phyloP scores from a whole-genome alignment of 2,888 invertebrate species.

The Drepana falcataria region DNA sequence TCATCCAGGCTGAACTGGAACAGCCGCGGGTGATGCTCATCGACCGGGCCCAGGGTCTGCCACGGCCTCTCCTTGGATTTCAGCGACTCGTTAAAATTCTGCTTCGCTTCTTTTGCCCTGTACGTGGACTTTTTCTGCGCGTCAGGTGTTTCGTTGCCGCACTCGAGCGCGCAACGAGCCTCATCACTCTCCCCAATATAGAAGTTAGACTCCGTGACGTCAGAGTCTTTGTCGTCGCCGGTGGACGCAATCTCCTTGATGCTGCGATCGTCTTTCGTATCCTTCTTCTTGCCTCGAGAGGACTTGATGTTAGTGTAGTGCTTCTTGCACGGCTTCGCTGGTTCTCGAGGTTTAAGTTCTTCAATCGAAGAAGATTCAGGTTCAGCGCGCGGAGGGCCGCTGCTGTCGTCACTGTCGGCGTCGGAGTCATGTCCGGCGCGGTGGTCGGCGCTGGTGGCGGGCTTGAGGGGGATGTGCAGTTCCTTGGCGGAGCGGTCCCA shows the following conservation, averaged over 20 bases:
- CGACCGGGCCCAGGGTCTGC: constrained; percentile 34
- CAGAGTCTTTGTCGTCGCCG: constrained; percentile 49
- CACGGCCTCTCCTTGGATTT: constrained; percentile 44
- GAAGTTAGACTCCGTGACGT: constrained; percentile 53
- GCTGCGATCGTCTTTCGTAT: constrained; percentile 31
- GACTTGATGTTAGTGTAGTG: constrained; percentile 65
- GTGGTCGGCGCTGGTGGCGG: neutral
- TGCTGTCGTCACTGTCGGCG: constrained; percentile 21
- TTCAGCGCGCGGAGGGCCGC: constrained; percentile 29
- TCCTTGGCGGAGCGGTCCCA: constrained; percentile 64
- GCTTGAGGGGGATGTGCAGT: constrained; percentile 52
- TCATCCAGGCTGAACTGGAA: constrained; percentile 38
- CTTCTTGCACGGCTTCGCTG: constrained; percentile 50
- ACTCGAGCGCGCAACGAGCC: constrained; percentile 16
- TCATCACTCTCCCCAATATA: constrained; percentile 51
- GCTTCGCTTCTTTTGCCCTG: constrained; percentile 57
- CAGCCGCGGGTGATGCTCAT: constrained; percentile 37
- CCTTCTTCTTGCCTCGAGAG: constrained; percentile 39
- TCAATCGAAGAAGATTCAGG: constrained; percentile 38
- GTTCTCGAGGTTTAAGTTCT: constrained; percentile 31
- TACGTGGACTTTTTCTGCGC: constrained; percentile 20
- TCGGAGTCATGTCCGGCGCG: constrained; percentile 10
- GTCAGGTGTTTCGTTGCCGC: constrained; percentile 9
- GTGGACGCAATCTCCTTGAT: constrained; percentile 28
- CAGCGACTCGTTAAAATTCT: constrained; percentile 58